phyloP scores from a whole-genome alignment of 2,113 vertebrate genomes.

The Ia io region DNA sequence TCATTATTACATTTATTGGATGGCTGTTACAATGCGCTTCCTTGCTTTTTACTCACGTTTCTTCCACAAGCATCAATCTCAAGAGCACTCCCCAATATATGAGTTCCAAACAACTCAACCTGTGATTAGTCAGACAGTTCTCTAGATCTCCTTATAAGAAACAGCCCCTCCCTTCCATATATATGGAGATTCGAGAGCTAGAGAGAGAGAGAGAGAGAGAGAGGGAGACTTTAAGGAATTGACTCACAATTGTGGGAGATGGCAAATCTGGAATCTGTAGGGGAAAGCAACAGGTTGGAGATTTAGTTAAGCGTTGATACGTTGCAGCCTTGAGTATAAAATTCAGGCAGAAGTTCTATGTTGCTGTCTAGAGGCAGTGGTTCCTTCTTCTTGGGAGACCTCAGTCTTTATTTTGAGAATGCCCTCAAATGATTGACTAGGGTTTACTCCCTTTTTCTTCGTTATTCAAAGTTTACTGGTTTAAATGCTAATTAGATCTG shows the following conservation, averaged over 20 bases:
- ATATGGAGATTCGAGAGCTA: background rate
- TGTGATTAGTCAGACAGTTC: background rate
- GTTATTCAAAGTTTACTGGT: background rate
- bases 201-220: too few relatives aligned
- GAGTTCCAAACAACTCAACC: background rate
- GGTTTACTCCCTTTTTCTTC: background rate
- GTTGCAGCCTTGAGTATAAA: background rate
- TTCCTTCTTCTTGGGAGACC: background rate
- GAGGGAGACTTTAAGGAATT: background rate
- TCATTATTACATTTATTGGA: too few relatives aligned
- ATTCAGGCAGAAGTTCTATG: background rate
- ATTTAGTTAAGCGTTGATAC: too few relatives aligned
- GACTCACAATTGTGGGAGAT: background rate
- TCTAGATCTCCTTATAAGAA: background rate
- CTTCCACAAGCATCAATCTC: background rate
- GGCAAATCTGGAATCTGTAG: background rate
- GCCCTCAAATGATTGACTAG: background rate
- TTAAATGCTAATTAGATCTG: background rate
- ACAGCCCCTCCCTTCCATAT: background rate
- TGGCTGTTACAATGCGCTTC: background rate
- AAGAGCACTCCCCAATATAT: background rate
- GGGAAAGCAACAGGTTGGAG: background rate
- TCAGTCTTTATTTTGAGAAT: background rate
- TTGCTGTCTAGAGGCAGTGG: background rate
- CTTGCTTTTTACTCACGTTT: background rate